Evolutionary conservation across 1,140 invertebrate species (phyloP).

Genomic region (Drosophila sproati): DNA sequence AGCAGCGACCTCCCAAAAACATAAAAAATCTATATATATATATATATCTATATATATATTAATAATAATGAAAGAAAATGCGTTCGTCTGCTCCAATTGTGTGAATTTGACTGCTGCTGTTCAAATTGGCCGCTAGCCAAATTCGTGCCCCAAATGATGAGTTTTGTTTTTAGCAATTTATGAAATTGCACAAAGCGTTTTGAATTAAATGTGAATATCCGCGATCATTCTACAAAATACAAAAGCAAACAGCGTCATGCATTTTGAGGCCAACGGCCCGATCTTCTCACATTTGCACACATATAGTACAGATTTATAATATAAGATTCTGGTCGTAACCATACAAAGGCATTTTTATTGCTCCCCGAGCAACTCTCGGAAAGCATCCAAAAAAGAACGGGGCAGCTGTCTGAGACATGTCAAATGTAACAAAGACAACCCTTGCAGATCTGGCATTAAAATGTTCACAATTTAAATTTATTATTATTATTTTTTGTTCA

Average conservation of each 20-base stretch:
- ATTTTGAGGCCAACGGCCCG: background rate
- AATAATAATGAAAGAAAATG: slow-evolving; percentile 1
- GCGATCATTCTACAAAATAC: background rate
- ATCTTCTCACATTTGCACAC: too few relatives aligned
- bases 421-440: too few relatives aligned
- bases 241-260: background rate
- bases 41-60: too few relatives aligned
- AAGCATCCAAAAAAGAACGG: too few relatives aligned
- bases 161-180: slow-evolving; percentile 27
- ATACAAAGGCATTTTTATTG: too few relatives aligned
- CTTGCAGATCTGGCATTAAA: too few relatives aligned
- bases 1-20: slow-evolving; percentile 15
- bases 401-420: too few relatives aligned
- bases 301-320: too few relatives aligned
- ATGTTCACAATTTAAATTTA: too few relatives aligned
- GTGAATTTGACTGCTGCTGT: slow-evolving; percentile 8
- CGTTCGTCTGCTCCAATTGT: slow-evolving; percentile 37
- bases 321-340: too few relatives aligned
- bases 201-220: slow-evolving; percentile 25
- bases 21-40: background rate
- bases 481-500: too few relatives aligned
- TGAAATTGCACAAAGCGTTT: slow-evolving; percentile 22
- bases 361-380: too few relatives aligned
- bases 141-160: slow-evolving; percentile 41
- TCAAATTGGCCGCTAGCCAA: slow-evolving; percentile 38